These are phyloP conservation scores for Drosophila helvetica DNA, from an alignment of 2,888 invertebrate genomes.

Conservation along the genomic window DNA sequence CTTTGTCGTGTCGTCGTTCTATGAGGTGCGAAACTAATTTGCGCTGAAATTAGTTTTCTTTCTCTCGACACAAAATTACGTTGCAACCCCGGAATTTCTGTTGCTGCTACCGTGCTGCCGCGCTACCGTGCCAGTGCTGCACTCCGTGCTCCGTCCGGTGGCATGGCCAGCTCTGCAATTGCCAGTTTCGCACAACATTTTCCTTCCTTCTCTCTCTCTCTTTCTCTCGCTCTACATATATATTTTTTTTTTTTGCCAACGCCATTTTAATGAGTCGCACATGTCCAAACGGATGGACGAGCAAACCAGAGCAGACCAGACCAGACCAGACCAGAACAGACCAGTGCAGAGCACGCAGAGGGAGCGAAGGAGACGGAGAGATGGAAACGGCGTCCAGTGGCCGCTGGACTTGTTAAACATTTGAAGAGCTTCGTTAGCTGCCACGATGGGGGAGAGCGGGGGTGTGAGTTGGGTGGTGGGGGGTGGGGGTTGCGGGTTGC, in stretches of 20 bases:
- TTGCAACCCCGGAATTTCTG: conserved; percentile 52
- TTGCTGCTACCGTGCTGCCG: conserved; percentile 39
- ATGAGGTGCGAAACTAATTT: conserved; percentile 79
- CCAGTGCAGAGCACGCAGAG: no score
- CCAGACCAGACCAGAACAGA: no score
- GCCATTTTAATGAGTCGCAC: conserved; percentile 76
- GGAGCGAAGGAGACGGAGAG: neutral
- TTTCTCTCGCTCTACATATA: no score
- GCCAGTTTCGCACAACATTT: conserved; percentile 42
- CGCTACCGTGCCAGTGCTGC: conserved; percentile 2
- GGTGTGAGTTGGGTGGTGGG: conserved; percentile 5
- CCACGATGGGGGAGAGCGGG: conserved; percentile 13
- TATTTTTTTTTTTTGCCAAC: conserved; percentile 39
- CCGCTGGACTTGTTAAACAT: conserved; percentile 57
- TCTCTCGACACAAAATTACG: conserved; percentile 61
- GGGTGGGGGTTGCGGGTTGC: no score
- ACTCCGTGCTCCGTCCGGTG: conserved; percentile 7
- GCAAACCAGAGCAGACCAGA: neutral
- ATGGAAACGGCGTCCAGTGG: conserved; percentile 15
- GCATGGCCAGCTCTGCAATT: conserved; percentile 44
- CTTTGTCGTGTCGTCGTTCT: conserved; percentile 60
- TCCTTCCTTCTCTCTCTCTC: neutral
- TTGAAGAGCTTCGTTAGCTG: conserved; percentile 21
- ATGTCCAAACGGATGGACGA: conserved; percentile 54
- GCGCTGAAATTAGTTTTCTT: conserved; percentile 80